These are phyloP conservation scores for Protobothrops flavoviridis DNA, from an alignment of 2,113 vertebrate genomes.

Conservation along the genomic window DNA sequence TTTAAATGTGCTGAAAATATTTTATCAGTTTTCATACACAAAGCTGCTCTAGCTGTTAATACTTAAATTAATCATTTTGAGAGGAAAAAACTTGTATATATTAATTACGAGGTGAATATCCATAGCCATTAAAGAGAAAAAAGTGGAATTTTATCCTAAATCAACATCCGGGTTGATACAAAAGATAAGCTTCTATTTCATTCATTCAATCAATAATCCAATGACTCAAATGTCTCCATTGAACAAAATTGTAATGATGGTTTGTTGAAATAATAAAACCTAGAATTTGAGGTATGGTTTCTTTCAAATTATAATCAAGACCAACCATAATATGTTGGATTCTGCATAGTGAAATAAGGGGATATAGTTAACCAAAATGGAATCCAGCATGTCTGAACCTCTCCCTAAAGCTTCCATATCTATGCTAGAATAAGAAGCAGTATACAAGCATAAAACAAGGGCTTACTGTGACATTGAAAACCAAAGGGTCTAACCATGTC, in stretches of 20 bases:
- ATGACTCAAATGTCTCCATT: background rate
- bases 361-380: background rate
- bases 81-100: background rate
- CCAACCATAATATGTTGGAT: background rate
- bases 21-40: constrained; percentile 17
- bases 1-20: background rate
- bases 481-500: background rate
- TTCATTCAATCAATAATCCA: background rate
- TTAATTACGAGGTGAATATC: background rate
- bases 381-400: background rate
- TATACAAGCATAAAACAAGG: background rate
- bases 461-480: background rate
- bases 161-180: background rate
- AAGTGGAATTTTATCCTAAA: background rate
- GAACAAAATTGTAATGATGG: background rate
- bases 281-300: background rate
- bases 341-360: background rate
- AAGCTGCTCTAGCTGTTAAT: background rate
- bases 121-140: background rate
- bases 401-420: background rate
- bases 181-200: background rate
- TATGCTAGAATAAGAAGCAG: background rate
- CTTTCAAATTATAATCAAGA: background rate
- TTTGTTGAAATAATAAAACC: background rate
- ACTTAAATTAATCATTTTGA: background rate